Conservation (phyloP, 2,113 vertebrate genomes). For the Perca fluviatilis region DNA sequence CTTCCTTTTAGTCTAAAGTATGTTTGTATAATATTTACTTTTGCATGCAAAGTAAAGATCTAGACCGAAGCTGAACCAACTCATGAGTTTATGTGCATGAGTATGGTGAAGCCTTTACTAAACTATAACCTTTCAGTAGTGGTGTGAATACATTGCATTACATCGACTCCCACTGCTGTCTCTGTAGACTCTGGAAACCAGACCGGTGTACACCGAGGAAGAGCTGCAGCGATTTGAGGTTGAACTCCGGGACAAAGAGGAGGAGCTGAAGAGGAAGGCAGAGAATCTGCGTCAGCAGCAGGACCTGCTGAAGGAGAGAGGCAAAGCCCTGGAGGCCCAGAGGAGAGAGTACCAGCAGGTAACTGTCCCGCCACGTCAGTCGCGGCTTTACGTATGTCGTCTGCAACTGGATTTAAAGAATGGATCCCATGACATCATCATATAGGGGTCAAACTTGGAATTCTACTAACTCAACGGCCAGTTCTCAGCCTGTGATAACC, state of each 20-base stretch:
- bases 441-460: too few relatives aligned
- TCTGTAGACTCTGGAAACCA: slow-evolving; percentile 88
- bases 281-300: slow-evolving; percentile 88
- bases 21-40: neutral
- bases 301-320: slow-evolving; percentile 88
- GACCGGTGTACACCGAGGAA: slow-evolving; percentile 89
- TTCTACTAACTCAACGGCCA: too few relatives aligned
- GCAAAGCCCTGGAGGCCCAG: slow-evolving; percentile 91
- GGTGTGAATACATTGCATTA: neutral
- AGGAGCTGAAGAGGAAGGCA: slow-evolving; percentile 86
- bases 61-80: neutral
- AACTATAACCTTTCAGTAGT: too few relatives aligned
- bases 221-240: slow-evolving; percentile 90
- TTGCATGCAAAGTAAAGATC: too few relatives aligned
- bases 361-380: neutral
- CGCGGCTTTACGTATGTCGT: neutral
- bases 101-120: neutral
- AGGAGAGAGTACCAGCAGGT: slow-evolving; percentile 94
- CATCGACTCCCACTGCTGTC: rapidly evolving
- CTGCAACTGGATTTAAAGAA: neutral
- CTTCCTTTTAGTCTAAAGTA: neutral
- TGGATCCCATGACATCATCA: neutral
- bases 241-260: slow-evolving; percentile 87
- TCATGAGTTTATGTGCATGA: neutral
- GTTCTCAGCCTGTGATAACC: neutral